These are phyloP conservation scores for Ceratina australensis DNA, from an alignment of 1,140 invertebrate genomes.

Conservation along the genomic window DNA sequence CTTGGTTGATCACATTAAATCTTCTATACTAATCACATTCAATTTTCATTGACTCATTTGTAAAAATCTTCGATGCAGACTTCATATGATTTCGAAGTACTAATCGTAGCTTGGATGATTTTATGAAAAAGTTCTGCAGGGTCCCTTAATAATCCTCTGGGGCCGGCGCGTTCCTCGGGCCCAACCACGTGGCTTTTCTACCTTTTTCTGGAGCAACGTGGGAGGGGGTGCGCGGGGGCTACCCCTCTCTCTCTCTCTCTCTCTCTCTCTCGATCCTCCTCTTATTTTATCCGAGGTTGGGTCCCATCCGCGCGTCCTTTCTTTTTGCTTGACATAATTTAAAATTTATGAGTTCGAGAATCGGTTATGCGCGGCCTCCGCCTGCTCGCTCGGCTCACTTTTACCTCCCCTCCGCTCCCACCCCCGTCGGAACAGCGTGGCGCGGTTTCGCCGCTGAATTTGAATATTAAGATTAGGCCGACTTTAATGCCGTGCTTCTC, in stretches of 20 bases:
- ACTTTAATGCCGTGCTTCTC: slow-evolving; percentile 57
- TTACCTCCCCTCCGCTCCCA: slow-evolving; percentile 53
- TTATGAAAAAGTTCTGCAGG: slow-evolving; percentile 44
- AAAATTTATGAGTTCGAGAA: slow-evolving; percentile 78
- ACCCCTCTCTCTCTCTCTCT: slow-evolving; percentile 17
- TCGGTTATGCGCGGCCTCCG: slow-evolving; percentile 68
- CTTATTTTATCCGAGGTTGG: slow-evolving; percentile 68
- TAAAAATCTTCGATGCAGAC: too few relatives aligned
- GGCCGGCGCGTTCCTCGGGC: slow-evolving; percentile 9
- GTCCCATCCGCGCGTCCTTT: slow-evolving; percentile 66
- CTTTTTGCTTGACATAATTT: slow-evolving; percentile 77
- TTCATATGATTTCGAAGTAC: too few relatives aligned
- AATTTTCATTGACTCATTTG: too few relatives aligned
- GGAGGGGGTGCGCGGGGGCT: neutral
- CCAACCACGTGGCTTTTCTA: slow-evolving; percentile 44
- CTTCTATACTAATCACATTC: too few relatives aligned
- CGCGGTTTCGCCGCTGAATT: slow-evolving; percentile 70
- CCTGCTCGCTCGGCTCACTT: slow-evolving; percentile 43
- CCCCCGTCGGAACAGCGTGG: slow-evolving; percentile 45
- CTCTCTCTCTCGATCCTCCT: slow-evolving; percentile 13
- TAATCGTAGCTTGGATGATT: neutral
- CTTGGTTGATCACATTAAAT: too few relatives aligned
- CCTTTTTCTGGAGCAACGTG: slow-evolving; percentile 59
- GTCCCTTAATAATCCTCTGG: too few relatives aligned
- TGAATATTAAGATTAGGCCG: slow-evolving; percentile 78